Conservation (phyloP, 64 coral and sea anemone genomes). For the Anthopleura sola region DNA sequence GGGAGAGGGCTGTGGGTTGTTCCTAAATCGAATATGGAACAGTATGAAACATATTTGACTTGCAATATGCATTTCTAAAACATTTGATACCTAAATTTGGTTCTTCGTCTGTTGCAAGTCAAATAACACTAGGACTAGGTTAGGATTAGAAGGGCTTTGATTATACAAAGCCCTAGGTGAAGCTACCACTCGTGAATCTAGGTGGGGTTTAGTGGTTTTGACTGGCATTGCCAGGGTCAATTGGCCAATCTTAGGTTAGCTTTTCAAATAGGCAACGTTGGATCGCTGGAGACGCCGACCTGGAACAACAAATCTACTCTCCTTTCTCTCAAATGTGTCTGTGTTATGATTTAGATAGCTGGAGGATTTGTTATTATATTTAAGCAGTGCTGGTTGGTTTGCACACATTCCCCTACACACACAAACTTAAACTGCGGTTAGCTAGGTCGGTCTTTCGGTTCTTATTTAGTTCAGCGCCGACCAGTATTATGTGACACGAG, state of each 20-base stretch:
- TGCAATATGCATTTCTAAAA: neutral
- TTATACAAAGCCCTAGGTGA: neutral
- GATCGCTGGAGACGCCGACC: neutral
- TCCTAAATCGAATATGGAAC: conserved; percentile 2
- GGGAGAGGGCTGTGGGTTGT: neutral
- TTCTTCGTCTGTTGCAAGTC: neutral
- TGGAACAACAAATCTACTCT: neutral
- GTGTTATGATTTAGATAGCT: neutral
- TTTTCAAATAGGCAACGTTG: neutral
- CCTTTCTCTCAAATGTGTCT: neutral
- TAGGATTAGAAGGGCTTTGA: neutral
- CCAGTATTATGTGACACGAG: neutral
- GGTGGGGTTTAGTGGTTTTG: neutral
- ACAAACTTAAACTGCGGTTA: neutral
- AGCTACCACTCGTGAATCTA: neutral
- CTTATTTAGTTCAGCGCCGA: neutral
- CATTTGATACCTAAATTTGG: neutral
- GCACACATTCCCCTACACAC: neutral
- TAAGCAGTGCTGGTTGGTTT: neutral
- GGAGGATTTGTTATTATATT: neutral
- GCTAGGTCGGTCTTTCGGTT: neutral
- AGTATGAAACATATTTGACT: neutral
- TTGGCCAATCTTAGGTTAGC: neutral
- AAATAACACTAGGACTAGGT: neutral
- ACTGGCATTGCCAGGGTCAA: neutral